Conservation (phyloP, 2,797 vertebrate genomes). For the Vespertilio murinus region DNA sequence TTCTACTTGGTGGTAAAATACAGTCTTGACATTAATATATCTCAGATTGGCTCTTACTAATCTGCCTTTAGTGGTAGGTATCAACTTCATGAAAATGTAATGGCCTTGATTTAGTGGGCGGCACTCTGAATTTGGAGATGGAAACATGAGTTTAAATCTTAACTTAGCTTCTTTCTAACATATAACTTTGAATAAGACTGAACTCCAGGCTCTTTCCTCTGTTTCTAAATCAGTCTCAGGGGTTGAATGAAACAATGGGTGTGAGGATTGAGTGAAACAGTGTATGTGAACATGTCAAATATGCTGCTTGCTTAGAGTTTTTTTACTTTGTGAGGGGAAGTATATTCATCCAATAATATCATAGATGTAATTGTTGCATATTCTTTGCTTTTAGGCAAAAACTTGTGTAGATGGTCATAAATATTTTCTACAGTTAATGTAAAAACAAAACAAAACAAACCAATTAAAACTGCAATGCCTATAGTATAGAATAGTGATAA, state of each 20-base stretch:
- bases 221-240: background rate
- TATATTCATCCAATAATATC: background rate
- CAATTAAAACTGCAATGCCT: background rate
- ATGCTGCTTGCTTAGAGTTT: background rate
- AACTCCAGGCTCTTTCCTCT: background rate
- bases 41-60: background rate
- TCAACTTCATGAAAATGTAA: constrained; percentile 12
- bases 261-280: background rate
- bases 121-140: constrained; percentile 15
- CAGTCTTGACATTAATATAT: background rate
- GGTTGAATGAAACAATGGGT: background rate
- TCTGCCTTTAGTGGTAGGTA: background rate
- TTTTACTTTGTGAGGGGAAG: background rate
- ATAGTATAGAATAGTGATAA: constrained; percentile 20
- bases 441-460: background rate
- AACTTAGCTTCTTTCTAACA: constrained; percentile 16
- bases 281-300: background rate
- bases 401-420: background rate
- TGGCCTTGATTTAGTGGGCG: background rate
- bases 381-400: background rate
- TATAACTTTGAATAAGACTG: background rate
- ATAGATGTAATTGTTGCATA: background rate
- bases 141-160: constrained; percentile 24
- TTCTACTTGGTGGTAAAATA: constrained; percentile 31
- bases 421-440: background rate